Base-by-base conservation (phyloP, 1,140 invertebrate species). In the Drosophila erecta region DNA sequence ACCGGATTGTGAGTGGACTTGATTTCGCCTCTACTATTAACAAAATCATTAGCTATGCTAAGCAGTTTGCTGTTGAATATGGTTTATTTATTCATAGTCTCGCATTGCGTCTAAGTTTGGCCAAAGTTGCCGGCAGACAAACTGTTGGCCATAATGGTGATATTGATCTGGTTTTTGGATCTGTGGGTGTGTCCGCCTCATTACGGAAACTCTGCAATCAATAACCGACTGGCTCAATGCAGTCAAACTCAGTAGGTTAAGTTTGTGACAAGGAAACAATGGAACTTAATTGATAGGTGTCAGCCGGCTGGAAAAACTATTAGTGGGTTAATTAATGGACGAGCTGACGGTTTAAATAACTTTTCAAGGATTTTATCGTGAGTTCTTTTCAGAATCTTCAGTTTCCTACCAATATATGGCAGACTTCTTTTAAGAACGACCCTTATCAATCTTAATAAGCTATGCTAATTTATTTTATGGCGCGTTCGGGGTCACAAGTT, bases 1-100 rank as follows among this genome's bases (percentile, higher is more conserved):
- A 81, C 79, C 70, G 61, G 75, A 74, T 83, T 83, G 54, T 27
- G 41, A 44, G 38, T 35, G 37, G 73, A 66, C 80, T 47, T 40
- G 80, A 67, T 83, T 75, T 38, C 8, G 46, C 44, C 17, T 43
- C 41, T 40, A 38, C 58, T 49, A 58, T 67, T 70, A 70, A 41
- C 50, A 8, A 57, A 51, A 66, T 61, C 56, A 81, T 81, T 57
- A 70, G 56, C 57, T 81, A 61, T 72, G 65, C 46, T 56, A 71
- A 75, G 38, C 40, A 62, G 40, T 55, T 62, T 57, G 46, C 33
- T 50, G 64, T 37, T 70, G 12, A 55, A 37, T 58, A 50, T 61
- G 30, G 15, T 61, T 41, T 43, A 49, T 61, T 46, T 73, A 74
- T 74, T 60, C 57, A 62, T 17, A 51, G 66, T 67, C 64, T 64